Base-by-base conservation (phyloP, 2,888 invertebrate genomes). In the Drosophila tanythrix region DNA sequence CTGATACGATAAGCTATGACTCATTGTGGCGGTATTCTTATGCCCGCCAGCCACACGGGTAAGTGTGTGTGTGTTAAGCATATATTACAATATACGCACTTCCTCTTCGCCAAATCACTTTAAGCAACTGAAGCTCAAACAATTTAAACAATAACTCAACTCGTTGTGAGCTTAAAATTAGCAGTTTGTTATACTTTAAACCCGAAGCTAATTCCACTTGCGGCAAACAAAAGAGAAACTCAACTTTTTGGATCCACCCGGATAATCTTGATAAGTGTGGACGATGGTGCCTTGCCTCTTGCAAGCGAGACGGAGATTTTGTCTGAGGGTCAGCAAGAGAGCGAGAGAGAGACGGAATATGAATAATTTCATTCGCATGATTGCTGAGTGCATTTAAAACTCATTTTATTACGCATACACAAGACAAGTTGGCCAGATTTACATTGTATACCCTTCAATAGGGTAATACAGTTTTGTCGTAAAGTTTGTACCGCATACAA, bases 121-220 rank as follows among this genome's bases (percentile, higher is more conserved):
- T 25, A 25, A 46, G 8, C 21, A 46, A 25, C 46, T 46, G 46
- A 25, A 46, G 21, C 46, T 46, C 15, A 46, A 25, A 46, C 15
- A 46, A 25, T 25, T 46, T 46, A 46, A 46, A 25, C 25, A 25
- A 46, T 15, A 25, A 46, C 46, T 46, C 15, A 46, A 46, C 25
- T 46, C 25, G 15, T 46, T 25, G 15, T 25, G 25, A 46, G 46
- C 46, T 46, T 46, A 46, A 46, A 46, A 46, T 46, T 46, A 46
- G 46, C 46, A 46, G 46, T 25, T 46, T 46, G 8, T 25, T 46
- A 25, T 15, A 46, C 21, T 25, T 25, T 15, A 46, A 46, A 25
- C 25, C 25, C 25, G 25, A 8, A 46, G 15, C 25, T 46, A 46
- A 46, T 46, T 46, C 46, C 46, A 25, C 46, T 46, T 46, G 46